These are phyloP conservation scores for Donacobius atricapilla DNA, from an alignment of 2,113 vertebrate species.

Conservation along the genomic window DNA sequence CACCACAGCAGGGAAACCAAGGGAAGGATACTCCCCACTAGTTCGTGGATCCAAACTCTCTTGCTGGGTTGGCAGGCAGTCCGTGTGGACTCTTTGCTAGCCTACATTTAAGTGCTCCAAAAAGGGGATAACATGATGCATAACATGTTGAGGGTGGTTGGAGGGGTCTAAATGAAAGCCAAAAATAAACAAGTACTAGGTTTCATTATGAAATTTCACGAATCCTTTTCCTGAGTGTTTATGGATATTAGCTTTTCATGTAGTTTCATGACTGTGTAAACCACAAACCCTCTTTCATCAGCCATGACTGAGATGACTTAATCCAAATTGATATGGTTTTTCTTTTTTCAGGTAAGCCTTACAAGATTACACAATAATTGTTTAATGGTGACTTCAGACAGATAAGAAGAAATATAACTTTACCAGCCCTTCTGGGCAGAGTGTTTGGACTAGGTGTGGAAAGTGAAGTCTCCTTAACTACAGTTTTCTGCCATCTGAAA, in stretches of 20 bases:
- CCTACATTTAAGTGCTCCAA: neutral
- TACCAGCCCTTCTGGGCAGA: neutral
- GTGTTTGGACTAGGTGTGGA: neutral
- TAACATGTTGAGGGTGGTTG: neutral
- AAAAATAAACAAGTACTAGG: neutral
- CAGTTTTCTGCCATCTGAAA: neutral
- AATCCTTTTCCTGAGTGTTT: neutral
- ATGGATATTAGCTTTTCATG: neutral
- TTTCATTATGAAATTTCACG: neutral
- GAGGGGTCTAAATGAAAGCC: neutral
- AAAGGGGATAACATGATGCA: neutral
- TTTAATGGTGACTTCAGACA: rapidly evolving
- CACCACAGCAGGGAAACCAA: neutral
- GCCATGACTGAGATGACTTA: neutral
- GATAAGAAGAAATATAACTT: neutral
- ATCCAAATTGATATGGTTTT: neutral
- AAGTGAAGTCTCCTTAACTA: neutral
- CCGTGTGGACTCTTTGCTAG: neutral
- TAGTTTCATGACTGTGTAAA: neutral
- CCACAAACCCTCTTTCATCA: neutral
- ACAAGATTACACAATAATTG: neutral
- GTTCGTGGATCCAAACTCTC: neutral
- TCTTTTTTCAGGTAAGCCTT: neutral
- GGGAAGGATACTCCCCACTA: neutral
- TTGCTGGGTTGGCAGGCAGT: neutral